phyloP scores from a whole-genome alignment of 1,140 invertebrate species.

The Sycobia sp. region DNA sequence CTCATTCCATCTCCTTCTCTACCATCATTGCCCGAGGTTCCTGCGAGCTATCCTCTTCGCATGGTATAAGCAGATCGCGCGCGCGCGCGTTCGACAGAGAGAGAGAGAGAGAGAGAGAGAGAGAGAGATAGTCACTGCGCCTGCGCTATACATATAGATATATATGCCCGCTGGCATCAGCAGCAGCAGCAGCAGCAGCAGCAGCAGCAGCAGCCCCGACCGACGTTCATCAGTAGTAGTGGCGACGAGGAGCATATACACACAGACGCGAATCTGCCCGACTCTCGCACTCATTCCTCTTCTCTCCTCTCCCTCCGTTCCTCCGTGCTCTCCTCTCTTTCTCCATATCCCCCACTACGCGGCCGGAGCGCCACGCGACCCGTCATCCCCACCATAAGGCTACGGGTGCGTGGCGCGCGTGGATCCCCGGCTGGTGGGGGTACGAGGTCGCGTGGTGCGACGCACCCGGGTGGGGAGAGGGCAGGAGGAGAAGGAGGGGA shows the following conservation, averaged over 20 bases:
- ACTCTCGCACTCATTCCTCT: no score
- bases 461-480: conserved; percentile 30
- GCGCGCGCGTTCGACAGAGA: no score
- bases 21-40: not conserved
- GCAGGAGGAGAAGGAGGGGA: no score
- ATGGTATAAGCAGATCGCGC: not conserved
- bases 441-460: conserved; percentile 53
- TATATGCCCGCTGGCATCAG: conserved; percentile 9
- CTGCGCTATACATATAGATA: no score
- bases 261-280: no score
- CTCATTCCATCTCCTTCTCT: not conserved
- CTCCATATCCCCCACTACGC: conserved; percentile 39
- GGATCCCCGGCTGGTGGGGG: conserved; percentile 49
- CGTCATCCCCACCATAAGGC: conserved; percentile 45
- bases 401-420: conserved; percentile 53
- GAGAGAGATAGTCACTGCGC: conserved; percentile 34
- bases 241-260: not conserved
- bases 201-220: not conserved
- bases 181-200: not conserved
- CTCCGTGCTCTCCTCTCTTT: no score
- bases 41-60: not conserved
- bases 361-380: conserved; percentile 56
- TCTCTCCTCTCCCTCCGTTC: no score
- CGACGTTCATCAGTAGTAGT: not conserved
- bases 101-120: conserved; percentile 20